Evolutionary conservation across 2,797 vertebrate genomes (phyloP).

Genomic region (Urocyon cinereoargenteus): DNA sequence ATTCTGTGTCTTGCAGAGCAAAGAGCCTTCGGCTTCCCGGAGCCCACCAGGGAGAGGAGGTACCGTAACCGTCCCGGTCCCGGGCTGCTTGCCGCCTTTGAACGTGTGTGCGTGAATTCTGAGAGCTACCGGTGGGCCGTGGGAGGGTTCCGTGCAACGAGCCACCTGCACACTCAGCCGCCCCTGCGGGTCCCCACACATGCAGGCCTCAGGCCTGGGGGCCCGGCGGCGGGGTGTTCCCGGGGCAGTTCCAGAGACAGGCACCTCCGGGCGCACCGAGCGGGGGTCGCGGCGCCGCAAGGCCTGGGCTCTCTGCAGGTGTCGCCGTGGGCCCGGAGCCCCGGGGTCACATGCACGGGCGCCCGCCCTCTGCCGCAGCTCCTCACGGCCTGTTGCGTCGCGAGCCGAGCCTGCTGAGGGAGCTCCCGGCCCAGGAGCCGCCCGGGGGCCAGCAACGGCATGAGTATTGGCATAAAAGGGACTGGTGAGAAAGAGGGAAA

Average conservation of each 20-base stretch:
- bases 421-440: too few relatives aligned
- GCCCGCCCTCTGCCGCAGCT: too few relatives aligned
- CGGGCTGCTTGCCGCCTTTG: neutral
- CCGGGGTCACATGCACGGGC: too few relatives aligned
- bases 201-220: neutral
- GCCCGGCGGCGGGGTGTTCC: neutral
- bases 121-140: too few relatives aligned
- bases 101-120: neutral
- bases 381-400: too few relatives aligned
- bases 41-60: constrained; percentile 94
- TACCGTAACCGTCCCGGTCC: constrained; percentile 81
- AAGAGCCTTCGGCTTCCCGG: constrained; percentile 89
- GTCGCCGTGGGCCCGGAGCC: too few relatives aligned
- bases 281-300: too few relatives aligned
- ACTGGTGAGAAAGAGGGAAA: neutral
- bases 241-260: neutral
- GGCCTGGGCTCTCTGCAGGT: too few relatives aligned
- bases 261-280: neutral
- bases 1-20: constrained; percentile 92
- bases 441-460: neutral
- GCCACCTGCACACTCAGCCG: too few relatives aligned
- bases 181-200: neutral
- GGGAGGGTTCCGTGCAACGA: neutral
- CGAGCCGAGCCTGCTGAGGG: too few relatives aligned
- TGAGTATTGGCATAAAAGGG: neutral